These are phyloP conservation scores for Actinostola sp. DNA, from an alignment of 92 coral and sea anemone species.

Conservation along the genomic window DNA sequence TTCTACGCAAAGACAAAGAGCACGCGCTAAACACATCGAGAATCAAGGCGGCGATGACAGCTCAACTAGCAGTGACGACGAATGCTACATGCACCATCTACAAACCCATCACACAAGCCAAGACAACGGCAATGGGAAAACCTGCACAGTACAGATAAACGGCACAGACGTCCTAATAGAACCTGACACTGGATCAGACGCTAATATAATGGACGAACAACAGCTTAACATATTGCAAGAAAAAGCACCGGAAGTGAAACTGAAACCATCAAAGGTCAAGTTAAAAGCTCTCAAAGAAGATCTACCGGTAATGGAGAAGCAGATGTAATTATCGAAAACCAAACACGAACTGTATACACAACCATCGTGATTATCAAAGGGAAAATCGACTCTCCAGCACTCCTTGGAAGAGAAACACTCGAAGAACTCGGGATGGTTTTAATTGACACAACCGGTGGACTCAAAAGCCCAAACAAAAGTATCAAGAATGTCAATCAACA, in stretches of 20 bases:
- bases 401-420: constrained; percentile 53
- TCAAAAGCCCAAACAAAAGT: constrained; percentile 45
- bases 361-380: constrained; percentile 47
- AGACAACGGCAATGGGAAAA: constrained; percentile 18
- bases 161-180: constrained; percentile 35
- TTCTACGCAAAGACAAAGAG: constrained; percentile 14
- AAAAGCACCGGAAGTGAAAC: constrained; percentile 47
- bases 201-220: constrained; percentile 14
- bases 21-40: constrained; percentile 1
- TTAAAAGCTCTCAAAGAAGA: constrained; percentile 55
- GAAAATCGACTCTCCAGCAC: constrained; percentile 68
- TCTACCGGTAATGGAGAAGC: constrained; percentile 59
- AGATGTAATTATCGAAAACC: constrained; percentile 43
- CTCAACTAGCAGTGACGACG: neutral
- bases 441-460: constrained; percentile 59
- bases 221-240: constrained; percentile 11
- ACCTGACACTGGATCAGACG: constrained; percentile 60
- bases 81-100: neutral
- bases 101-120: neutral
- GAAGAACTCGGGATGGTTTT: constrained; percentile 66
- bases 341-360: constrained; percentile 41
- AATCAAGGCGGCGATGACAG: neutral
- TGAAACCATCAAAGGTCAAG: constrained; percentile 41
- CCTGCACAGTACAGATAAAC: constrained; percentile 51
- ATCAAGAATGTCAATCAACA: constrained; percentile 22